Base-by-base conservation (phyloP, 37 sponge, comb jelly and placozoan genomes). In the Theonella swinhoei region DNA sequence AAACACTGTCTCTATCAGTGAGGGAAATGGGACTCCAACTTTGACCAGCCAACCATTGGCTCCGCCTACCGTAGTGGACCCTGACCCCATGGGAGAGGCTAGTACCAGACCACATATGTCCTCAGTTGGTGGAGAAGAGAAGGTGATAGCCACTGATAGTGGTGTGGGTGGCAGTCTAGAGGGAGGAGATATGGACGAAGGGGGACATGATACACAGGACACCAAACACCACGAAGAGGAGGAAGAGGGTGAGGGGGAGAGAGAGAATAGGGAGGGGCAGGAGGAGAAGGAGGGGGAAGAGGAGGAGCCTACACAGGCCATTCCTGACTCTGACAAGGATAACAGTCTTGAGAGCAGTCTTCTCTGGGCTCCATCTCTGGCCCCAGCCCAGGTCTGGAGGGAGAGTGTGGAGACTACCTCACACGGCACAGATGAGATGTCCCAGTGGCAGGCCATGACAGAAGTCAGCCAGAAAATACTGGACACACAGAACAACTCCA, bases 311-410 rank as follows among this genome's bases (percentile, higher is more conserved):
- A 19, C 71, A 14, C 71, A 33, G 71, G 71, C 22, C 54, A 47
- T 47, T 47, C 54, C 54, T 17, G 54, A 47, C 54, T 47, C 54
- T 14, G 73, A 11, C 35, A n/a, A 31, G 7, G 42, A 78, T 40
- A 63, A 62, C 34, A 83, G 84, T 34, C 54, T 75, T 33, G 84
- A 83, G 63, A 37, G 60, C 60, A 78, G 85, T 39, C n/a, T 77
- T 62, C 85, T 54, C 26, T 78, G 77, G 85, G 78, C 39, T 0
- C 35, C 64, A 8, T 78, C 72, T 40, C 62, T 77, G 22, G 78
- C 71, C 54, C 78, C 68, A 0, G 84, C 76, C 42, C 76, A 74
- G 58, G 67, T 58, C 69, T 37, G 68, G 76, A 76, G 61, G 20
- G 34, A 76, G 8, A 29, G 24, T 61, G 30, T 14, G 11, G 14